Percentiles rank a stretch among this genome's conserved stretches.
Conservation (phyloP, 2,888 invertebrate species). For the Brachyopa scutellaris region DNA sequence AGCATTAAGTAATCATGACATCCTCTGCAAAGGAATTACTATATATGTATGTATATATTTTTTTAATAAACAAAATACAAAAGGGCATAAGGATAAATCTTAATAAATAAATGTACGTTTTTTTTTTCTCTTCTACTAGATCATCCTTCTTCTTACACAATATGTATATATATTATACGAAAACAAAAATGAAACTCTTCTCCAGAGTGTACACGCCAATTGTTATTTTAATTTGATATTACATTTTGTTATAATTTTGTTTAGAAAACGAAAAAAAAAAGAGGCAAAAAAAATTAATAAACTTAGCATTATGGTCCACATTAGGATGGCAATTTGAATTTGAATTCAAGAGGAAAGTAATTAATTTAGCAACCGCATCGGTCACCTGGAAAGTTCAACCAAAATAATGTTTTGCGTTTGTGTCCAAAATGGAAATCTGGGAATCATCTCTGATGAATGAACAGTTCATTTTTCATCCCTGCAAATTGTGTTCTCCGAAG, state of each 20-base stretch:
- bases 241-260: conserved; percentile 14
- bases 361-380: conserved; percentile 23
- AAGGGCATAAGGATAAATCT: conserved; percentile 32
- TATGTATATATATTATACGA: not conserved
- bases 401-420: not conserved
- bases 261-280: conserved; percentile 5
- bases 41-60: not conserved
- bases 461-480: not conserved
- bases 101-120: conserved; percentile 52
- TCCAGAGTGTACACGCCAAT: conserved; percentile 27
- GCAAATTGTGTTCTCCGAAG: conserved; percentile 8
- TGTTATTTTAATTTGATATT: conserved; percentile 29
- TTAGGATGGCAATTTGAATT: conserved; percentile 69
- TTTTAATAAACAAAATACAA: conserved; percentile 25
- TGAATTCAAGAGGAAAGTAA: conserved; percentile 42
- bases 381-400: conserved; percentile 20
- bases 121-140: conserved; percentile 1
- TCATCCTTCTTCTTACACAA: conserved; percentile 1
- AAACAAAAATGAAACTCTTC: conserved; percentile 6
- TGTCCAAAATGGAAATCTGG: conserved; percentile 2
- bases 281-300: conserved; percentile 9
- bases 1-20: conserved; percentile 40
- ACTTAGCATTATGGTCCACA: conserved; percentile 62
- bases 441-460: not conserved
- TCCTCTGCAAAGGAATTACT: conserved; percentile 29